Conservation (phyloP, 2,888 invertebrate species). For the Melipona beecheii region DNA sequence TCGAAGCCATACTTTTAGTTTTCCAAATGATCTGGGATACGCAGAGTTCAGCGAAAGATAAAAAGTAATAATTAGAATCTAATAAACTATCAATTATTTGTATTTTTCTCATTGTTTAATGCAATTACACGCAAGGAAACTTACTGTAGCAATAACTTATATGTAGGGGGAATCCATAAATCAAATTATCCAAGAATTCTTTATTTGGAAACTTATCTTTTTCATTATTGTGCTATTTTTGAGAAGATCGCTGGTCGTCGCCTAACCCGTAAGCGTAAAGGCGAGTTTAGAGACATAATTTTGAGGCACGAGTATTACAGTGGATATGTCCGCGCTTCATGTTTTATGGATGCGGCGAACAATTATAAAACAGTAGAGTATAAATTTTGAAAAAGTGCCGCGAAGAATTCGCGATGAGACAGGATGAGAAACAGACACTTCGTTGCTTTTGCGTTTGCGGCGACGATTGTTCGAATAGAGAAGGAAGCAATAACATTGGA, state of each 20-base stretch:
- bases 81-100: too few species aligned
- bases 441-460: neutral
- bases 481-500: neutral
- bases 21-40: too few species aligned
- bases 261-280: slow-evolving; percentile 16
- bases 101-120: too few species aligned
- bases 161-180: too few species aligned
- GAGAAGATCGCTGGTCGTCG: neutral
- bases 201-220: too few species aligned
- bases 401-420: slow-evolving; percentile 35
- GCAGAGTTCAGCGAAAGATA: too few species aligned
- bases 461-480: neutral
- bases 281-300: slow-evolving; percentile 45
- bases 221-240: too few species aligned
- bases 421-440: neutral
- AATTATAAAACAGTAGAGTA: slow-evolving; percentile 55
- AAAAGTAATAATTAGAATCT: too few species aligned
- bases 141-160: too few species aligned
- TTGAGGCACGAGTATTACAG: slow-evolving; percentile 24
- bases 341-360: slow-evolving; percentile 48
- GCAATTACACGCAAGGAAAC: too few species aligned
- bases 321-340: slow-evolving; percentile 38
- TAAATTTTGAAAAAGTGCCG: slow-evolving; percentile 40
- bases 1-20: too few species aligned
- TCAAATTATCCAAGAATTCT: too few species aligned